Evolutionary conservation across 2,888 invertebrate species (phyloP).

Genomic region (Macrophya annulata): DNA sequence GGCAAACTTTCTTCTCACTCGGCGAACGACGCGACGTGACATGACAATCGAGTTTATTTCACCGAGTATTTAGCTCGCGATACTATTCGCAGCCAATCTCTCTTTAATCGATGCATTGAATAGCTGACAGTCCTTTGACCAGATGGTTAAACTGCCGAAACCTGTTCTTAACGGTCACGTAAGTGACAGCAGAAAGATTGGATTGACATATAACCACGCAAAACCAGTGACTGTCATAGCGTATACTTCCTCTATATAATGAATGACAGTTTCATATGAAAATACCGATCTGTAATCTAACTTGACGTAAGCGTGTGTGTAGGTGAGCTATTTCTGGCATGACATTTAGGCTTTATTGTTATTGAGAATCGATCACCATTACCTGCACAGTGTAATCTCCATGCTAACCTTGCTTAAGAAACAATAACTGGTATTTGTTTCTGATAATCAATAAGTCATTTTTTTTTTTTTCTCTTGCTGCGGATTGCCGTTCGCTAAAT

Average conservation of each 20-base stretch:
- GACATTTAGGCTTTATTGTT: background rate
- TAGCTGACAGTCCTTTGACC: background rate
- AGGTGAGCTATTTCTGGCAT: background rate
- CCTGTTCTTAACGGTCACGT: slow-evolving; percentile 25
- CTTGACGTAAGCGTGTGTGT: background rate
- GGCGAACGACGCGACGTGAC: background rate
- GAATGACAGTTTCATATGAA: background rate
- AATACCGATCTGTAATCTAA: background rate
- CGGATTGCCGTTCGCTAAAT: too few relatives aligned
- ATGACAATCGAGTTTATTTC: background rate
- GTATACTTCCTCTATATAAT: background rate
- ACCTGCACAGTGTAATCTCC: background rate
- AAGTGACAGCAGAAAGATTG: background rate
- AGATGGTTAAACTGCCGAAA: slow-evolving; percentile 3
- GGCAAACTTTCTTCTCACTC: background rate
- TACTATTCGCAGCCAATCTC: background rate
- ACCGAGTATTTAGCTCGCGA: background rate
- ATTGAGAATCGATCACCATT: background rate
- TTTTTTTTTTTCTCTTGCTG: background rate
- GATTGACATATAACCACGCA: slow-evolving; percentile 16
- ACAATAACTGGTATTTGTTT: background rate
- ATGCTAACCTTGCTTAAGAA: background rate
- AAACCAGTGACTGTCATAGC: slow-evolving; percentile 19
- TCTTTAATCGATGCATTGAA: background rate
- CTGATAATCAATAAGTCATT: background rate